Evolutionary conservation across 64 coral and sea anemone genomes (phyloP).

Genomic region (Trachythela sp.): DNA sequence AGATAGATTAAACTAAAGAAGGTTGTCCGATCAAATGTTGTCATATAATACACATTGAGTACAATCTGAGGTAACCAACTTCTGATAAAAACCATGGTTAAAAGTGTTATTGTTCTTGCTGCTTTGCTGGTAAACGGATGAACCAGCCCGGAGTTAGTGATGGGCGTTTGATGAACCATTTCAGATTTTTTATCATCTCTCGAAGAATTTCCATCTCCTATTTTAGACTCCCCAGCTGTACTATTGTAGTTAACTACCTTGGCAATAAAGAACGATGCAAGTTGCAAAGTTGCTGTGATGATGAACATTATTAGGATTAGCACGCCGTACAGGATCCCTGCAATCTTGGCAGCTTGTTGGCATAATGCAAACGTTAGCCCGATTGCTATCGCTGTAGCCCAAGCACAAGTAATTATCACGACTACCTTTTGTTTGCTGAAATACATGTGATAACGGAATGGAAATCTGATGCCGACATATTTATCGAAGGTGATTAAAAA

Average conservation of each 20-base stretch:
- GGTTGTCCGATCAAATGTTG: not conserved
- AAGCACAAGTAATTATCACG: not conserved
- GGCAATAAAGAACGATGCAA: not conserved
- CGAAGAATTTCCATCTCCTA: not conserved
- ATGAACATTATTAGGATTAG: not conserved
- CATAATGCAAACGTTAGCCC: not conserved
- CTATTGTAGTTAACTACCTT: not conserved
- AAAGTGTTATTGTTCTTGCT: not conserved
- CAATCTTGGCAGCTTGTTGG: not conserved
- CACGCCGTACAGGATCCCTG: not conserved
- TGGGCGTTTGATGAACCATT: not conserved
- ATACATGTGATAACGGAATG: not conserved
- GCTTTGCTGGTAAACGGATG: not conserved
- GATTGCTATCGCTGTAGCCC: not conserved
- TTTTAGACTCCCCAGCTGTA: no score
- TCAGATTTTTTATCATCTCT: not conserved
- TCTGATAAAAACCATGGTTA: not conserved
- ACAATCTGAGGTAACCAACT: not conserved
- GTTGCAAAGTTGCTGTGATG: not conserved
- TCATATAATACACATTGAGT: not conserved
- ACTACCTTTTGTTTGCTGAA: not conserved
- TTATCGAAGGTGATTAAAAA: not conserved
- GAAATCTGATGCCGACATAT: not conserved
- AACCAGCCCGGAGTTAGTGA: not conserved
- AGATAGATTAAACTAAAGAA: not conserved